These are phyloP conservation scores for Lineus longissimus DNA, from an alignment of 1,140 invertebrate species.

Conservation along the genomic window DNA sequence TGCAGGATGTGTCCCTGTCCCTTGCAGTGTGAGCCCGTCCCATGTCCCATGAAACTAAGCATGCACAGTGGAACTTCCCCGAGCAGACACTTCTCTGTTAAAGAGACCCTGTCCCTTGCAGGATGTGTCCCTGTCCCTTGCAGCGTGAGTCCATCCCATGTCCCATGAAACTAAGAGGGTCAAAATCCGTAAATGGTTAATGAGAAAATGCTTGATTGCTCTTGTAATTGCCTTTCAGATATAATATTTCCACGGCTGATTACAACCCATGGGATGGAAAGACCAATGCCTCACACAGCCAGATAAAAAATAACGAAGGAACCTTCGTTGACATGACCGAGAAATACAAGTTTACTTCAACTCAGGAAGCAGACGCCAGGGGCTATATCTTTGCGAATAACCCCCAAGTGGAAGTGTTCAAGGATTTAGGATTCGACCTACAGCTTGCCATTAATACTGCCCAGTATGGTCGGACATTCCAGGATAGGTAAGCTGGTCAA, in stretches of 20 bases:
- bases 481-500: constrained; percentile 42
- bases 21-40: too few species aligned
- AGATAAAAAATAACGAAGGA: constrained; percentile 13
- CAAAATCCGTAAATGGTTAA: not conserved
- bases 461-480: constrained; percentile 49
- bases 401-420: constrained; percentile 46
- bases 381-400: constrained; percentile 49
- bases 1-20: too few species aligned
- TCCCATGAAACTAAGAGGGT: too few species aligned
- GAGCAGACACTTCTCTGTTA: too few species aligned
- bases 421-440: constrained; percentile 32
- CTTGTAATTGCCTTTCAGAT: constrained; percentile 29
- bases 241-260: constrained; percentile 52
- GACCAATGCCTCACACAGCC: constrained; percentile 22
- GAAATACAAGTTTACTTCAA: constrained; percentile 31
- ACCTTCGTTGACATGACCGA: constrained; percentile 29
- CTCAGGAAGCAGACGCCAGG: constrained; percentile 25
- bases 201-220: not conserved
- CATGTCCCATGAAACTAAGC: too few species aligned
- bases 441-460: constrained; percentile 48
- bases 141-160: too few species aligned
- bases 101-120: too few species aligned
- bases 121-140: too few species aligned
- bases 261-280: constrained; percentile 42
- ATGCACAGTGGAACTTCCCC: too few species aligned